These are phyloP conservation scores for Oncorhynchus masou DNA, from an alignment of 2,113 vertebrate genomes.

Conservation along the genomic window DNA sequence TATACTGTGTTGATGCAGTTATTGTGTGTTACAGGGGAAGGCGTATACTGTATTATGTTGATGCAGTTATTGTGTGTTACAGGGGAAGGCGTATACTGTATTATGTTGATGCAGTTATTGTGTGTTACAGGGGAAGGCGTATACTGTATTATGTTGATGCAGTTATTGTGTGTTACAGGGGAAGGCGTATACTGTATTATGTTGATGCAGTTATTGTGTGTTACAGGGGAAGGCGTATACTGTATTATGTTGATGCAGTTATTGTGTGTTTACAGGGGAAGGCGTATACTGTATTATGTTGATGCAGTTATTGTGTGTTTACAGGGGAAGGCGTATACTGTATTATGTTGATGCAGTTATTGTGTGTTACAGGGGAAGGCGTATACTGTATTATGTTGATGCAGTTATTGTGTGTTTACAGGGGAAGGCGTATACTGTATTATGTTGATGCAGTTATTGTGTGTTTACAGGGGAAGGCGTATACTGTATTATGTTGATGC, in stretches of 20 bases:
- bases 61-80: not conserved
- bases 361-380: not conserved
- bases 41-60: not conserved
- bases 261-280: not conserved
- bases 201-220: not conserved
- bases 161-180: not conserved
- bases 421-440: no score
- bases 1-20: not conserved
- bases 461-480: not conserved
- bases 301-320: not conserved
- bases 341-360: not conserved
- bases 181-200: no score
- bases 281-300: not conserved
- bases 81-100: no score
- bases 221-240: no score
- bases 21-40: not conserved
- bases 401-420: not conserved
- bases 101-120: not conserved
- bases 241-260: not conserved
- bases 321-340: no score
- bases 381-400: not conserved
- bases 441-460: not conserved
- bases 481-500: not conserved
- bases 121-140: not conserved
- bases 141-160: not conserved